Conservation (phyloP, 2,797 vertebrate genomes). For the Australoheros facetus region DNA sequence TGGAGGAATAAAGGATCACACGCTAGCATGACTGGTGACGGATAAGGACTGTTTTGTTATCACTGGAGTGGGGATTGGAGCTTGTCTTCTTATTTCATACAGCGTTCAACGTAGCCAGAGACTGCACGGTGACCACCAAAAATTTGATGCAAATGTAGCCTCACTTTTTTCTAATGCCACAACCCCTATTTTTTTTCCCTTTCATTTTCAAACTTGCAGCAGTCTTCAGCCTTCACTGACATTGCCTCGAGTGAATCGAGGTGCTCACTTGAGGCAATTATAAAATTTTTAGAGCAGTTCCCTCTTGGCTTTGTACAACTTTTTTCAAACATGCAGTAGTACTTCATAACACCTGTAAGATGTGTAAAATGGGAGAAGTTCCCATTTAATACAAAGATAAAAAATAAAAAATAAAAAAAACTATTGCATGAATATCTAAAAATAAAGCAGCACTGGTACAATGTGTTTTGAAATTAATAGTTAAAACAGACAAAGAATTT, state of each 20-base stretch:
- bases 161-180: neutral
- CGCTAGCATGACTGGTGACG: neutral
- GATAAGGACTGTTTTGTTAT: neutral
- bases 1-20: neutral
- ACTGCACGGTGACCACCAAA: neutral
- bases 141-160: neutral
- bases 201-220: neutral
- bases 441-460: neutral
- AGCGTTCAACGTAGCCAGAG: neutral
- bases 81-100: neutral
- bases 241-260: slow-evolving; percentile 1
- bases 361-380: neutral
- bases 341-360: neutral
- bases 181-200: neutral
- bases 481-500: neutral
- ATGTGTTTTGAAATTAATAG: slow-evolving; percentile 4
- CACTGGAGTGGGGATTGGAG: neutral
- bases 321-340: neutral
- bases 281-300: neutral
- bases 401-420: neutral
- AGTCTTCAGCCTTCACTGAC: neutral
- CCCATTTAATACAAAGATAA: neutral
- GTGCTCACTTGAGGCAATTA: slow-evolving; percentile 6
- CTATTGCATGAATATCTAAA: neutral
- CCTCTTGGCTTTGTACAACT: neutral